phyloP scores from a whole-genome alignment of 2,888 invertebrate genomes.

The Dichetophora obliterata region DNA sequence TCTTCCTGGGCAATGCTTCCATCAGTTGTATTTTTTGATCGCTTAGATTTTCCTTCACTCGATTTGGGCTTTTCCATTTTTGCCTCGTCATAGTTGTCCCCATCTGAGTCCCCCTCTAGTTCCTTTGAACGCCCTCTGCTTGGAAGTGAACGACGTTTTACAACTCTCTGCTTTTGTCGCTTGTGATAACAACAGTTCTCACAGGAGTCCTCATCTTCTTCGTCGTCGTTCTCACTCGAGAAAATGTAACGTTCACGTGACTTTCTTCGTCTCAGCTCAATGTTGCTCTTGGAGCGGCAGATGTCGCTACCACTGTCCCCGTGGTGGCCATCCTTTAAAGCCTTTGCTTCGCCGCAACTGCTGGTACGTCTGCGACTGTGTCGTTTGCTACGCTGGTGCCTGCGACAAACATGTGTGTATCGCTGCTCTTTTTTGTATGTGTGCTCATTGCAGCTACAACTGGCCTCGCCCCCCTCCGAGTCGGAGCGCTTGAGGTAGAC shows the following conservation, averaged over 20 bases:
- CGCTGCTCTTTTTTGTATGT: constrained; percentile 63
- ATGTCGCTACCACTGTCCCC: constrained; percentile 62
- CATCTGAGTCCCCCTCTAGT: constrained; percentile 52
- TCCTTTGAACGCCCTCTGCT: constrained; percentile 66
- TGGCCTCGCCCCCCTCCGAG: constrained; percentile 50
- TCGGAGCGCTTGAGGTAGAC: constrained; percentile 66
- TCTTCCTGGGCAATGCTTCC: neutral
- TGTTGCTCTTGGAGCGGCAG: constrained; percentile 69
- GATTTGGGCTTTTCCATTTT: neutral
- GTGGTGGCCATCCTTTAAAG: constrained; percentile 51
- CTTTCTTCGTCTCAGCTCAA: constrained; percentile 64
- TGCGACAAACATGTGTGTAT: constrained; percentile 60
- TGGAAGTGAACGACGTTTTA: constrained; percentile 63
- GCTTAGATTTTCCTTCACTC: neutral
- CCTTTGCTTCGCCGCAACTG: constrained; percentile 66
- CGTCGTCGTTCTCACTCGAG: constrained; percentile 67
- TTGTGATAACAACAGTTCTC: constrained; percentile 70
- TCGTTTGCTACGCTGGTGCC: constrained; percentile 54
- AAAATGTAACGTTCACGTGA: constrained; percentile 61
- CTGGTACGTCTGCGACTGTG: constrained; percentile 66
- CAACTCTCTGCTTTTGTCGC: constrained; percentile 67
- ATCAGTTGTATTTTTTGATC: neutral
- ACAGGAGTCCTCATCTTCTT: constrained; percentile 70
- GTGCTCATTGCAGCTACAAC: constrained; percentile 65
- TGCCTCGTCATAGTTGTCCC: constrained; percentile 48